Evolutionary conservation across 2,888 invertebrate genomes (phyloP), one percentile per base, ranked within the genome.

Genomic region (Leucania comma): DNA sequence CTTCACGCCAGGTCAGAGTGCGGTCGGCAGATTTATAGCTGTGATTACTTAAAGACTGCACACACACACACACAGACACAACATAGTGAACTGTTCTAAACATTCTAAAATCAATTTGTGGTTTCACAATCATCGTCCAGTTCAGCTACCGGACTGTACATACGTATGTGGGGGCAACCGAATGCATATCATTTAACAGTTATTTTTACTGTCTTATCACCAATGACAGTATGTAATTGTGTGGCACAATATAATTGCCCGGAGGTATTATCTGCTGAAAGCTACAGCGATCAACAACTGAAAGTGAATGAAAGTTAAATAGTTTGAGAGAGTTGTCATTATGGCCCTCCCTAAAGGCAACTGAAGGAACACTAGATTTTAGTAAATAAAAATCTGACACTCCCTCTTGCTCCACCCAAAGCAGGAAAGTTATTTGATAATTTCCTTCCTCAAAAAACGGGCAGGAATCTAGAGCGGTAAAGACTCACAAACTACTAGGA

Each of bases 21-120:
- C 32, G 56, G 12, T 10, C 50, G 35, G 22, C 22, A 38, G 46
- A 70, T 75, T 63, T 51, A 70, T 71, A 14, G 48, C 35, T 48
- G 9, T 14, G 35, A 24, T 69, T 59, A 32, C 57, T 12, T 20
- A n/a, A n/a, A 53, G 32, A 46, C 14, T 35, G 56, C 46, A 26
- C 42, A 26, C 9, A 24, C 42, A 20, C 42, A 42, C 42, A 17
- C 17, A 42, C 5, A 12, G 12, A 38, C 38, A 38, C 38, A 32
- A 5, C 6, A 17, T 42, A 17, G 5, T 20, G 42, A 17, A 17
- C 42, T 35, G 35, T 1, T 35, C 35, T 20, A 50, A 56, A 9
- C 17, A 14, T 72, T 53, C 51, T 46, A 46, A 26, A 53, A 71
- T 24, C 1, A 35, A 10, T 46, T 9, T 42, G 6, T 48, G n/a